phyloP scores from a whole-genome alignment of 2,797 vertebrate species.

The Oryzias dopingdopingensis region DNA sequence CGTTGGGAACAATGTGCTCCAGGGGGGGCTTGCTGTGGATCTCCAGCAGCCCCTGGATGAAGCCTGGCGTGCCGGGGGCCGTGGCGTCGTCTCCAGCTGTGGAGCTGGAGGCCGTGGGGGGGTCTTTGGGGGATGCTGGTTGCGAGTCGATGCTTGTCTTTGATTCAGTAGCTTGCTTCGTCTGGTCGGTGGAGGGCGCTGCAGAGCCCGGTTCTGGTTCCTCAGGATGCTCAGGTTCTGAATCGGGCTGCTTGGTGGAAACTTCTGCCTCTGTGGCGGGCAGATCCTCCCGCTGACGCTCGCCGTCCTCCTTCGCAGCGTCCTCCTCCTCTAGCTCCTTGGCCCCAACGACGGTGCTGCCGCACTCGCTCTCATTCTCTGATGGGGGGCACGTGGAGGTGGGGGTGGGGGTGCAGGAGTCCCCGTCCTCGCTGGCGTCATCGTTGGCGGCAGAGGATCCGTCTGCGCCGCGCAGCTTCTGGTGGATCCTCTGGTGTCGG shows the following conservation, averaged over 20 bases:
- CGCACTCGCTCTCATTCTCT: conserved; percentile 71
- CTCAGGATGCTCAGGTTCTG: neutral
- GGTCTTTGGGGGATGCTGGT: conserved; percentile 50
- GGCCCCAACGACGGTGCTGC: conserved; percentile 41
- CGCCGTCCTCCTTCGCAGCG: conserved; percentile 23
- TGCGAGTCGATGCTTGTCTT: conserved; percentile 24
- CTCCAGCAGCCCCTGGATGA: conserved; percentile 82
- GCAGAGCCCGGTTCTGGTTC: conserved; percentile 4
- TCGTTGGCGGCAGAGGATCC: conserved; percentile 73
- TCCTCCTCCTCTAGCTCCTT: conserved; percentile 52
- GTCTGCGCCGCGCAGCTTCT: conserved; percentile 76
- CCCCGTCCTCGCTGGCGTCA: conserved; percentile 76
- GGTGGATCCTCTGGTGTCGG: conserved; percentile 94
- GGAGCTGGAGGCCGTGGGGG: conserved; percentile 19
- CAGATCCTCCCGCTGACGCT: conserved; percentile 2
- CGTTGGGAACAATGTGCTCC: conserved; percentile 76
- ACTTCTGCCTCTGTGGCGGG: neutral
- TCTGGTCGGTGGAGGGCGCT: neutral
- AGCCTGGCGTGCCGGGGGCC: conserved; percentile 45
- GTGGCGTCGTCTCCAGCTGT: neutral
- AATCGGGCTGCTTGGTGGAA: neutral
- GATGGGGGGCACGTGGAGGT: conserved; percentile 74
- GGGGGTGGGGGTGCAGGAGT: conserved; percentile 41
- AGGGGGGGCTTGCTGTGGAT: conserved; percentile 73
- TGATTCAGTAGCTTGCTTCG: conserved; percentile 49